Evolutionary conservation across 2,797 vertebrate species (phyloP).

Genomic region (Coreius guichenoti): DNA sequence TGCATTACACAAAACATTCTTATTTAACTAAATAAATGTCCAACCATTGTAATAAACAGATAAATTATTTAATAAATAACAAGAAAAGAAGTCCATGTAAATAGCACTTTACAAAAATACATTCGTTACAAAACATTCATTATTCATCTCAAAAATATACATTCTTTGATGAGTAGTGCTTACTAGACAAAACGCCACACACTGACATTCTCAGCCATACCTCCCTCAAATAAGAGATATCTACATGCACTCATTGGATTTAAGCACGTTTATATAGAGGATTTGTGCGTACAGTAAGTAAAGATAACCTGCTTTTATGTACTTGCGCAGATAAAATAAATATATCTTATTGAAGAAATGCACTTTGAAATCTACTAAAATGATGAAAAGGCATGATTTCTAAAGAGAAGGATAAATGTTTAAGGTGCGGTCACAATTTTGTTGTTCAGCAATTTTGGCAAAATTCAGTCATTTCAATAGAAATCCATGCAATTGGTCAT

Average conservation of each 20-base stretch:
- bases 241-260: conserved; percentile 23
- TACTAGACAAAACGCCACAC: conserved; percentile 42
- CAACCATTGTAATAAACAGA: conserved; percentile 31
- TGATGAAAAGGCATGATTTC: conserved; percentile 16
- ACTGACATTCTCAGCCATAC: conserved; percentile 32
- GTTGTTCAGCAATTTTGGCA: background rate
- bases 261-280: background rate
- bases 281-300: conserved; percentile 12
- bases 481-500: background rate
- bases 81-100: conserved; percentile 77
- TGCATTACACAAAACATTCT: background rate
- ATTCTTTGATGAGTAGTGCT: conserved; percentile 55
- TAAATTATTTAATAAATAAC: conserved; percentile 60
- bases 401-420: background rate
- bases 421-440: background rate
- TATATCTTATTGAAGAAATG: conserved; percentile 25
- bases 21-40: conserved; percentile 12
- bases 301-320: conserved; percentile 36
- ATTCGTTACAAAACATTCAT: conserved; percentile 64
- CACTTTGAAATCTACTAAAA: background rate
- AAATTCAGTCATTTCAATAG: background rate
- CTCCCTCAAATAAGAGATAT: conserved; percentile 41
- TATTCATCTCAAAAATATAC: conserved; percentile 64
- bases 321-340: conserved; percentile 15
- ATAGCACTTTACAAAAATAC: conserved; percentile 72